These are phyloP conservation scores for Erebia aethiops DNA, from an alignment of 2,888 invertebrate species.

Conservation along the genomic window DNA sequence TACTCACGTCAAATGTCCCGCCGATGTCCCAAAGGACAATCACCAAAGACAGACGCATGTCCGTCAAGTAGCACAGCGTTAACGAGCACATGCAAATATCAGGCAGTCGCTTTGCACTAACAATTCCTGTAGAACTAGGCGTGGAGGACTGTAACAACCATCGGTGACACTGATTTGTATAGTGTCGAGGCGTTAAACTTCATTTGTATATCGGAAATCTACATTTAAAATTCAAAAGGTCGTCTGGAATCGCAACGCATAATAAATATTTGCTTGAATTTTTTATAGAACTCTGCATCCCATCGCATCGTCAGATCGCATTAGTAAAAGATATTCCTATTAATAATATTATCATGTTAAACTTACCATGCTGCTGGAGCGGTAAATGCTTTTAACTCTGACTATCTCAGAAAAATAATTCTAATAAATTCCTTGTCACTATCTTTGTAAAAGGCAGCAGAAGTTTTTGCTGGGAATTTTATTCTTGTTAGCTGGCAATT, in stretches of 20 bases:
- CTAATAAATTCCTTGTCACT: slow-evolving; percentile 2
- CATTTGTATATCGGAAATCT: slow-evolving; percentile 21
- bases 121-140: slow-evolving; percentile 58
- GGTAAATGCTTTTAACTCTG: not conserved
- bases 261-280: not conserved
- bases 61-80: slow-evolving; percentile 67
- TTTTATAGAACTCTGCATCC: not conserved
- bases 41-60: slow-evolving; percentile 65
- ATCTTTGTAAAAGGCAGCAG: slow-evolving; percentile 2
- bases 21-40: slow-evolving; percentile 54
- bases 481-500: slow-evolving; percentile 60
- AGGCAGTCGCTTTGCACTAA: slow-evolving; percentile 59
- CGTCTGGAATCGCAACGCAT: not conserved
- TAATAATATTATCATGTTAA: not conserved
- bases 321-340: not conserved
- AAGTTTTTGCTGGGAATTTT: slow-evolving; percentile 49
- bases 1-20: slow-evolving; percentile 41
- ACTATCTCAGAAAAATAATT: not conserved
- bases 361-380: too few relatives aligned
- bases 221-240: slow-evolving; percentile 13
- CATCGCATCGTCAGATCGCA: not conserved
- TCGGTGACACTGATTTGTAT: slow-evolving; percentile 28
- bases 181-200: slow-evolving; percentile 29
- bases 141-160: slow-evolving; percentile 36
- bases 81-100: slow-evolving; percentile 81